These are phyloP conservation scores for Heterotilapia buettikoferi DNA, from an alignment of 2,113 vertebrate species.

Conservation along the genomic window DNA sequence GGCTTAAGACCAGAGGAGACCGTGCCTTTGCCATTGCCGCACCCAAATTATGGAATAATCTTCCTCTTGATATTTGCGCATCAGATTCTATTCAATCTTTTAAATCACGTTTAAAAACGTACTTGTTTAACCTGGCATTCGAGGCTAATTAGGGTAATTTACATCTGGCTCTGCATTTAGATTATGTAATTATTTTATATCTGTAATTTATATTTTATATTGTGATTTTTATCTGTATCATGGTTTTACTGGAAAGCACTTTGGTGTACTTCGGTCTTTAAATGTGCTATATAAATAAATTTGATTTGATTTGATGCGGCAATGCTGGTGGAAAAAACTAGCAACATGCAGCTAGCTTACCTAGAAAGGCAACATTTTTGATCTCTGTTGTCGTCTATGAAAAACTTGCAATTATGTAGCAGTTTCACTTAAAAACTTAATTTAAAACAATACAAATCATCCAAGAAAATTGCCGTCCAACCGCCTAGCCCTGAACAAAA, in stretches of 20 bases:
- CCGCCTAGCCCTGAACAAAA: neutral
- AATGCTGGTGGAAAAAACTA: neutral
- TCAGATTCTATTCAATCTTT: rapidly evolving
- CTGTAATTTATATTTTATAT: neutral
- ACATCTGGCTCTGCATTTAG: neutral
- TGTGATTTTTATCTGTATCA: neutral
- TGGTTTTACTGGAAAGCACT: neutral
- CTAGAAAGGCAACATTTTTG: rapidly evolving
- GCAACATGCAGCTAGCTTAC: neutral
- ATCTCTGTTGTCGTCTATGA: neutral
- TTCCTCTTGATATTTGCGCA: rapidly evolving
- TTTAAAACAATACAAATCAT: neutral
- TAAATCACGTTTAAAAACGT: rapidly evolving
- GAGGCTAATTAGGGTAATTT: neutral
- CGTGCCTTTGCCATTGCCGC: rapidly evolving
- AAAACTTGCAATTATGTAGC: neutral
- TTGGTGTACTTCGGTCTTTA: rapidly evolving
- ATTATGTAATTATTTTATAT: neutral
- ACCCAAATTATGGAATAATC: rapidly evolving
- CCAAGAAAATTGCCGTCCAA: neutral
- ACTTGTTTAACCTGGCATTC: rapidly evolving
- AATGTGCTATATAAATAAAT: neutral
- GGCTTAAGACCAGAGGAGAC: neutral
- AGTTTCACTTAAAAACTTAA: neutral
- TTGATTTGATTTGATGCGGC: rapidly evolving